phyloP scores from a whole-genome alignment of 1,140 invertebrate genomes.

The Dryas iulia region DNA sequence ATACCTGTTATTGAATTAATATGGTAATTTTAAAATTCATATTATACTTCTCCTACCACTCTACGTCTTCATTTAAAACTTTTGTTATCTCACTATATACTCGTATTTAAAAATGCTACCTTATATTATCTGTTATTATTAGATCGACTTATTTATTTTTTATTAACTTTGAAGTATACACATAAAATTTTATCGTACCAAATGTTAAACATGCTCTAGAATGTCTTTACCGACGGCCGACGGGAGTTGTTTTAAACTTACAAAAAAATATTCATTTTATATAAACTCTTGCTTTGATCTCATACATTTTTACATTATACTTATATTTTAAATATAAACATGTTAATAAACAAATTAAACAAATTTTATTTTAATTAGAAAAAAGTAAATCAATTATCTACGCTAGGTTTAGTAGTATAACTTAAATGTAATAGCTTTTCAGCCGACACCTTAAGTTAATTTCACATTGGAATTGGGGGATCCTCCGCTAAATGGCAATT shows the following conservation, averaged over 20 bases:
- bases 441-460: slow-evolving; percentile 39
- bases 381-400: neutral
- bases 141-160: too few relatives aligned
- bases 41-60: too few relatives aligned
- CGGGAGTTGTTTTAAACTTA: slow-evolving; percentile 8
- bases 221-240: slow-evolving; percentile 33
- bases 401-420: neutral
- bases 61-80: too few relatives aligned
- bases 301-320: too few relatives aligned
- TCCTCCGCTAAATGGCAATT: slow-evolving; percentile 51
- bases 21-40: too few relatives aligned
- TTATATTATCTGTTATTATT: too few relatives aligned
- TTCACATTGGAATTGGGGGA: slow-evolving; percentile 46
- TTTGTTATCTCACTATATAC: too few relatives aligned
- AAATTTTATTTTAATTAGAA: neutral
- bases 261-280: too few relatives aligned
- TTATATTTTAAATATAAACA: neutral
- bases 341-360: neutral
- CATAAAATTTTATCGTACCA: neutral
- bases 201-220: neutral
- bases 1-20: too few relatives aligned
- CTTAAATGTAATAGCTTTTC: slow-evolving; percentile 19
- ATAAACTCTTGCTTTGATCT: too few relatives aligned
- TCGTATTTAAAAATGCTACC: too few relatives aligned
- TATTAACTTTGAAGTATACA: neutral